Base-by-base conservation (phyloP, 2,888 invertebrate species). In the Drepanosiphum platanoidis region DNA sequence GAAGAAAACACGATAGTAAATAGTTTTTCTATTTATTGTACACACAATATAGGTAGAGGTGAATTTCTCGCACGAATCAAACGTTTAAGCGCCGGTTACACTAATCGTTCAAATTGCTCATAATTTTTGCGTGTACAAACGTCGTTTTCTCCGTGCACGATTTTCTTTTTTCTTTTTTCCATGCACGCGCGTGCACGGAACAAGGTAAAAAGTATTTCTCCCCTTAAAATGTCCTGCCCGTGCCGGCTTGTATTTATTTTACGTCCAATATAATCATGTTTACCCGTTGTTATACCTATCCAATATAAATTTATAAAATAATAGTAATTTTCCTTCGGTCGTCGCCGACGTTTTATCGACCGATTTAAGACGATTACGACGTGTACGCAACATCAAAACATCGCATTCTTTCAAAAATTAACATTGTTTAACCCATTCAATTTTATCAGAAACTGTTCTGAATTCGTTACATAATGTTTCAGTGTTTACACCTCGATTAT, bases 51-150 rank as follows among this genome's bases (percentile, higher is more conserved):
- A n/a, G n/a, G n/a, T n/a, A n/a, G n/a, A n/a, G n/a, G n/a, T n/a
- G n/a, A n/a, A n/a, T 64, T 64, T 64, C 64, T 64, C 30, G 64
- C 30, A 64, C 30, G 64, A 64, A 64, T 64, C 64, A 64, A 64
- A 64, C 64, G 11, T n/a, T n/a, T n/a, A n/a, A n/a, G n/a, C 64
- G 64, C 64, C 30, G 27, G 64, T 64, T 64, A 64, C 64, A 64
- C 64, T 64, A 64, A 64, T 64, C 64, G 61, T 61, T 61, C 9
- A n/a, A 61, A 61, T 61, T 61, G 64, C 64, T 64, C 27, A 30
- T 30, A 27, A 64, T 64, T 64, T 64, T 27, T 64, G 64, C 30
- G 64, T 64, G 64, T 30, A 64, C 64, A 64, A 64, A 64, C 61
- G 64, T 30, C 27, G 13, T 64, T 64, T 64, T 3, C 64, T 30